These are phyloP conservation scores for Caerostris extrusa DNA, from an alignment of 1,140 invertebrate species.

Conservation along the genomic window DNA sequence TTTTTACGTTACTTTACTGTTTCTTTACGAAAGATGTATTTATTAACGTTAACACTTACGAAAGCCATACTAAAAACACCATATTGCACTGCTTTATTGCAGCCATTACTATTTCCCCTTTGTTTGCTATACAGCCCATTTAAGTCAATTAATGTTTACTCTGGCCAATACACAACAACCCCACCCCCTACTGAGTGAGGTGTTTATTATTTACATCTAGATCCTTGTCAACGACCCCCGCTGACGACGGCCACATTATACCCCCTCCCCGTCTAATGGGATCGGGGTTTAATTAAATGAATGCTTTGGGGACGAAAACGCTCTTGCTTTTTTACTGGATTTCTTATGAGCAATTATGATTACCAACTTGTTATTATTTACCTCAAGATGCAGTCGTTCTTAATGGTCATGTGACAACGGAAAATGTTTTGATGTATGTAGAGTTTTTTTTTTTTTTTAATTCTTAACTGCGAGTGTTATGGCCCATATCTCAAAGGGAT, in stretches of 20 bases:
- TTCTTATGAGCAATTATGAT: background rate
- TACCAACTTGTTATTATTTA: background rate
- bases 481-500: background rate
- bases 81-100: no score
- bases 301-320: background rate
- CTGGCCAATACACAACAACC: background rate
- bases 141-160: background rate
- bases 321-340: background rate
- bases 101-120: no score
- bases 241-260: background rate
- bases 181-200: background rate
- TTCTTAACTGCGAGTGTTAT: background rate
- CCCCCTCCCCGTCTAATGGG: background rate
- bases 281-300: background rate
- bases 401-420: no score
- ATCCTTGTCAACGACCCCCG: background rate
- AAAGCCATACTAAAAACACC: no score
- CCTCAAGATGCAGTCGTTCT: background rate
- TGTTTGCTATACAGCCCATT: background rate
- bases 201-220: conserved; percentile 10
- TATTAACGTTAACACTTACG: no score
- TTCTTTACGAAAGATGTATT: no score
- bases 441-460: background rate
- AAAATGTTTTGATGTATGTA: no score
- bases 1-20: no score